Evolutionary conservation across 2,797 vertebrate genomes (phyloP).

Genomic region (Thaleichthys pacificus): DNA sequence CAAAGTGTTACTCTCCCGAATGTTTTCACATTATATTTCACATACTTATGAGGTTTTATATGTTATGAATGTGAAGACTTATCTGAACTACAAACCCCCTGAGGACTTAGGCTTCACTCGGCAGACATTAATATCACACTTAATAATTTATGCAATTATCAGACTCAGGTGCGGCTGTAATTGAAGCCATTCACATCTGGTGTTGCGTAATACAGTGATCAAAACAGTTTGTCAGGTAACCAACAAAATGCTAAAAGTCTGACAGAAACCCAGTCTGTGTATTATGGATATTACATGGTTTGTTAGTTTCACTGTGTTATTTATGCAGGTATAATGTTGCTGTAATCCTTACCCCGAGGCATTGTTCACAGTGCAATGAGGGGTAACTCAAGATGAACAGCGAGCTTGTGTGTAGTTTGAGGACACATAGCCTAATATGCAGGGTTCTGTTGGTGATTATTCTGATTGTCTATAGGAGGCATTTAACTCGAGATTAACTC

Average conservation of each 20-base stretch:
- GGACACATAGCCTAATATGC: no score
- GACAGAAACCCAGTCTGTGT: constrained; percentile 11
- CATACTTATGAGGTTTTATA: no score
- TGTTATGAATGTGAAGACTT: no score
- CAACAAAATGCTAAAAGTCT: constrained; percentile 9
- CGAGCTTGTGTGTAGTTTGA: no score
- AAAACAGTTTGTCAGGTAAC: constrained; percentile 31
- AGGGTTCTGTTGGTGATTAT: no score
- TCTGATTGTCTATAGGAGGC: no score
- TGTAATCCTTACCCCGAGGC: no score
- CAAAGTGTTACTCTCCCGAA: neutral
- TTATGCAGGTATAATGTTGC: neutral
- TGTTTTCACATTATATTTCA: neutral
- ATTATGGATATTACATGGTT: neutral
- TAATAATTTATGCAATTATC: constrained; percentile 73
- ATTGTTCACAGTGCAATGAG: no score
- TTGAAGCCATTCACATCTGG: constrained; percentile 74
- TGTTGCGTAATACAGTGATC: constrained; percentile 44
- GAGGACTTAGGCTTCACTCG: constrained; percentile 7
- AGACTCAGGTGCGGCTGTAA: constrained; percentile 60
- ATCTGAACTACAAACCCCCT: neutral
- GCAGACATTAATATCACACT: constrained; percentile 55
- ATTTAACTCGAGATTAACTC: no score
- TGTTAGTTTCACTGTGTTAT: neutral
- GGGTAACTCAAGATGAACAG: no score